Conservation (phyloP, 2,113 vertebrate genomes). For the Gobiocypris rarus region DNA sequence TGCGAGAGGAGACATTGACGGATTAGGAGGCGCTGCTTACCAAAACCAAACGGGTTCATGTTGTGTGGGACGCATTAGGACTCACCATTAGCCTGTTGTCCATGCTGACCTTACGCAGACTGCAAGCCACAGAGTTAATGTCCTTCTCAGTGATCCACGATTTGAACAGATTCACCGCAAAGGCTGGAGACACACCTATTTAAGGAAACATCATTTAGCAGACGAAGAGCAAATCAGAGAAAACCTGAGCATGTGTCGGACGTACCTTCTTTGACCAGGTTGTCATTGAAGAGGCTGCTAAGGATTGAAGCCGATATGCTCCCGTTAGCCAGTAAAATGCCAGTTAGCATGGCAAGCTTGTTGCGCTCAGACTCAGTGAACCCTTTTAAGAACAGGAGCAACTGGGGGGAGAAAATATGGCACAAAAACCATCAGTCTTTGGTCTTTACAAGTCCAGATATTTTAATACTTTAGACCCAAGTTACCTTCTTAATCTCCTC, state of each 20-base stretch:
- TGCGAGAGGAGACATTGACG: neutral
- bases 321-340: conserved; percentile 95
- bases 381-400: conserved; percentile 97
- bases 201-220: neutral
- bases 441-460: neutral
- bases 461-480: neutral
- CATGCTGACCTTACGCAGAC: conserved; percentile 96
- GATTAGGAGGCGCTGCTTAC: no score
- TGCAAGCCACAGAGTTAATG: conserved; percentile 93
- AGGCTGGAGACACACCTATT: conserved; percentile 94
- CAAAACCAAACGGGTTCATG: no score
- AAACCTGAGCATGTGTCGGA: neutral
- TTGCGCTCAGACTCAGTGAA: conserved; percentile 98
- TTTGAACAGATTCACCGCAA: conserved; percentile 98
- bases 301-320: conserved; percentile 94
- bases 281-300: conserved; percentile 96
- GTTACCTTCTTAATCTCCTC: conserved; percentile 98
- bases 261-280: conserved; percentile 95
- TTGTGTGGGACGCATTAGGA: neutral
- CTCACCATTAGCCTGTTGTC: conserved; percentile 96
- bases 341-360: conserved; percentile 96
- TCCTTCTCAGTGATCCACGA: conserved; percentile 98
- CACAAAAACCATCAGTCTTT: neutral
- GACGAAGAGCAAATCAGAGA: neutral
- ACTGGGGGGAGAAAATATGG: conserved; percentile 65